A percentile compares a stretch with the other conserved stretches of the same genome.
phyloP scores from a whole-genome alignment of 2,113 vertebrate species.

The Recurvirostra avosetta region DNA sequence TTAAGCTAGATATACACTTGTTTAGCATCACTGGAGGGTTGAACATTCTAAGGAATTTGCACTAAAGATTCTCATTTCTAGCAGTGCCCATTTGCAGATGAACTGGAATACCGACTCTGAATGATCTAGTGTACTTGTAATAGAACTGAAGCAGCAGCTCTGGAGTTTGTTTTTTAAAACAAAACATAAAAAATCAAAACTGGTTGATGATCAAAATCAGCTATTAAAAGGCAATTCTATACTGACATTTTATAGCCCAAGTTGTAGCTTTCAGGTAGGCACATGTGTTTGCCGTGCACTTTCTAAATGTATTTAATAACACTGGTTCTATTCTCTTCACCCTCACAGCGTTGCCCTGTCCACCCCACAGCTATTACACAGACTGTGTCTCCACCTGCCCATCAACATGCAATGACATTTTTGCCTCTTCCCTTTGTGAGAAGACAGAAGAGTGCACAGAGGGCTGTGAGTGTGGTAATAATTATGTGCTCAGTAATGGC shows the following conservation, averaged over 20 bases:
- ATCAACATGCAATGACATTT: conserved; percentile 77
- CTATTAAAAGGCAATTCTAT: not conserved
- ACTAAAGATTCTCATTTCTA: not conserved
- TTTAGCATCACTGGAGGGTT: not conserved
- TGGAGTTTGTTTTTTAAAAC: not conserved
- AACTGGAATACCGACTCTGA: not conserved
- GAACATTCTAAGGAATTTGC: not conserved
- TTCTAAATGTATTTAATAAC: not conserved
- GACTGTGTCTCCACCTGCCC: conserved; percentile 76
- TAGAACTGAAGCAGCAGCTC: not conserved
- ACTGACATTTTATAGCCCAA: not conserved
- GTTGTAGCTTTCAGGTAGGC: not conserved
- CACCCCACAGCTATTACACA: conserved; percentile 73
- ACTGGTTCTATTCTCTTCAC: not conserved
- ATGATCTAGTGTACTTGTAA: not conserved
- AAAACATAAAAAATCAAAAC: not conserved
- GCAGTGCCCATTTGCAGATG: not conserved
- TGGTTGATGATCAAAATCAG: not conserved
- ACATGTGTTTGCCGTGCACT: not conserved
- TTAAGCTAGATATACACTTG: not conserved
- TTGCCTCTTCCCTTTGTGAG: conserved; percentile 72
- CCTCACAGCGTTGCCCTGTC: conserved; percentile 74
- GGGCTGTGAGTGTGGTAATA: conserved; percentile 80
- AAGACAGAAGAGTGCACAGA: conserved; percentile 62
- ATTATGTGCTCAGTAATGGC: conserved; percentile 71